phyloP scores from a whole-genome alignment of 2,888 invertebrate species.

The Rambutsinella grinnellia region DNA sequence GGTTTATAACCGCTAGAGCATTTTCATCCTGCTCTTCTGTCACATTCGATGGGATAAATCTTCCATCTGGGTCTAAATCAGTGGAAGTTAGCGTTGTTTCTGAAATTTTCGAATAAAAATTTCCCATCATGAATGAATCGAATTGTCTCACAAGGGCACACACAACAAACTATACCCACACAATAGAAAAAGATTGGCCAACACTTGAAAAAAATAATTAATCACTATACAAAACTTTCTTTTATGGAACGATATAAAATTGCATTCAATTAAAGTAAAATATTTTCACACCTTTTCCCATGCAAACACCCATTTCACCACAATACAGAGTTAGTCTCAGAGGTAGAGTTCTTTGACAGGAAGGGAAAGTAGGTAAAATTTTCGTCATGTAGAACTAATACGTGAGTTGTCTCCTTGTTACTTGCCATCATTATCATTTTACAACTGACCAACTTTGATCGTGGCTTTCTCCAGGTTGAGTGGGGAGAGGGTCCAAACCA shows the following conservation, averaged over 20 bases:
- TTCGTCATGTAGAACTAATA: conserved; percentile 39
- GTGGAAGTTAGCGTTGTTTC: conserved; percentile 44
- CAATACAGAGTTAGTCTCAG: conserved; percentile 8
- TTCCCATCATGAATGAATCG: background rate
- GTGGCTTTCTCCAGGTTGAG: background rate
- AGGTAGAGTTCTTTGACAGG: conserved; percentile 44
- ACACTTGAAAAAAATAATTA: background rate
- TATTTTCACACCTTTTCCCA: conserved; percentile 60
- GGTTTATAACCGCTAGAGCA: conserved; percentile 9
- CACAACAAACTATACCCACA: no score
- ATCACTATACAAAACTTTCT: background rate
- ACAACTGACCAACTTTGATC: background rate
- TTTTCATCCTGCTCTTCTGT: conserved; percentile 34
- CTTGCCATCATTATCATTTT: conserved; percentile 34
- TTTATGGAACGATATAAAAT: no score
- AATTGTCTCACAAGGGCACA: background rate
- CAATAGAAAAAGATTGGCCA: background rate
- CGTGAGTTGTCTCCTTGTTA: conserved; percentile 8
- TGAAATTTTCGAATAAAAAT: conserved; percentile 16
- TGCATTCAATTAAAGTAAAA: conserved; percentile 13
- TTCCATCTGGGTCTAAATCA: conserved; percentile 61
- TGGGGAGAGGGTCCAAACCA: background rate
- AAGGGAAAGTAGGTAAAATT: conserved; percentile 37
- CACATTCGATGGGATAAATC: conserved; percentile 52
- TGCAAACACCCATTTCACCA: conserved; percentile 61